A percentile compares a stretch with the other conserved stretches of the same genome.
phyloP scores from a whole-genome alignment of 2,113 vertebrate species.

The Chlorodrepanis virens region DNA sequence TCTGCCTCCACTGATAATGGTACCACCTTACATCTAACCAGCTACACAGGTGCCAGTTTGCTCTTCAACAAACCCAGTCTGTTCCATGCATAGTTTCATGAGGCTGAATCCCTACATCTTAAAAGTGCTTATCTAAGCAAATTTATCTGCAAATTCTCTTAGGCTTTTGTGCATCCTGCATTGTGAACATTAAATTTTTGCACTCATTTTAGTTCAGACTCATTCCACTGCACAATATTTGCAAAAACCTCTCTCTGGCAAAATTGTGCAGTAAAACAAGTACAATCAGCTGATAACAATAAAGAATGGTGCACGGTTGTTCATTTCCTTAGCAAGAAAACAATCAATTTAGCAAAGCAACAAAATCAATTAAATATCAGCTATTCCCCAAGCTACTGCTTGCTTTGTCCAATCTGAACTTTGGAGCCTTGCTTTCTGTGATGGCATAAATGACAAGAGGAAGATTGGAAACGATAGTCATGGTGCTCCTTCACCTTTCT shows the following conservation, averaged over 20 bases:
- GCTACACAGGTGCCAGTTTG: neutral
- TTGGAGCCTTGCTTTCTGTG: neutral
- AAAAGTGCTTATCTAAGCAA: neutral
- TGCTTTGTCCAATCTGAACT: neutral
- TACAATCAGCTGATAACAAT: constrained; percentile 33
- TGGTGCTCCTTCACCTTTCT: neutral
- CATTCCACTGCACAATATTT: neutral
- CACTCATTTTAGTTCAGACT: neutral
- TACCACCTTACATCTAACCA: neutral
- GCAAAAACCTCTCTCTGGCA: neutral
- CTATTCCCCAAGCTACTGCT: constrained; percentile 4
- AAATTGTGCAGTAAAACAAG: constrained; percentile 10
- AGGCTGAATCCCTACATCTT: neutral
- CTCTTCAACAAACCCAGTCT: neutral
- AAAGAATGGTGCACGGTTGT: neutral
- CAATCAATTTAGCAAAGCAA: constrained; percentile 48
- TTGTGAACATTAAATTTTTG: neutral
- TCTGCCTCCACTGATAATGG: neutral
- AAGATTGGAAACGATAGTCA: neutral
- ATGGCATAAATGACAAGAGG: neutral
- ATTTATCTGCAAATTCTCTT: neutral
- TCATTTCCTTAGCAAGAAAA: constrained; percentile 49
- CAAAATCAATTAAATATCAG: constrained; percentile 56
- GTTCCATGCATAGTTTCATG: neutral
- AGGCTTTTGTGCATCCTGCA: neutral